Evolutionary conservation across 1,140 invertebrate species (phyloP), one percentile per base, ranked within the genome.

Genomic region (Cyclina sinensis): DNA sequence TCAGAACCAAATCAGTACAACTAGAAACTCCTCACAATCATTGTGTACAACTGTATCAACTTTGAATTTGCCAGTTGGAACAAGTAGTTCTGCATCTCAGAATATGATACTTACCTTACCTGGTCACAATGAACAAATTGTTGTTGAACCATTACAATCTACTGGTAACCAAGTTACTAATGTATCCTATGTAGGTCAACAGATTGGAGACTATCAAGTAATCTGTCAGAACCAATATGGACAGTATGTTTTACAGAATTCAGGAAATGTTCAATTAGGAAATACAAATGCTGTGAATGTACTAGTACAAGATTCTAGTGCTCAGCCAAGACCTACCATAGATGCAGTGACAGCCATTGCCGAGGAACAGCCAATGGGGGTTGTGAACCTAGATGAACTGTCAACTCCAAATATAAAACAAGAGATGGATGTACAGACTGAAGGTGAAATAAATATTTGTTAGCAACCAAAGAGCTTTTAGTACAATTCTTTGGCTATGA

Each of bases 161-260:
- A 24, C 27, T 30, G 51, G 27, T 2, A 30, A 9, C 4, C 46
- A 48, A 18, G 74, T 57, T 35, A 46, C 59, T 0, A 59, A 82
- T 24, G 43, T 43, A 14, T 4, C 43, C 43, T 43, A 43, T 14
- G 5, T 43, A 43, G 43, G 43, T 14, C 80, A 68, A 82, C 51
- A 59, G 27, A 68, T 48, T 46, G 39, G 39, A 18, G 57, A 82
- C 68, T 65, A 62, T 35, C 80, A 68, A 24, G 48, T 82, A 12
- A 82, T 82, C 32, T 37, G 37, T 39, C 59, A 82, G 30, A 68
- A 59, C 37, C 24, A 21, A 1, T 16, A 65, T 32, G 62, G 80
- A 18, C 80, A 82, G 46, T 68, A 46, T 65, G 37, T 82, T 30
- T 27, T 82, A 48, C 59, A 82, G 24, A 82, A 82, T 32, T 82